Base-by-base conservation (phyloP, 2,888 invertebrate species). In the Melanchra persicariae region DNA sequence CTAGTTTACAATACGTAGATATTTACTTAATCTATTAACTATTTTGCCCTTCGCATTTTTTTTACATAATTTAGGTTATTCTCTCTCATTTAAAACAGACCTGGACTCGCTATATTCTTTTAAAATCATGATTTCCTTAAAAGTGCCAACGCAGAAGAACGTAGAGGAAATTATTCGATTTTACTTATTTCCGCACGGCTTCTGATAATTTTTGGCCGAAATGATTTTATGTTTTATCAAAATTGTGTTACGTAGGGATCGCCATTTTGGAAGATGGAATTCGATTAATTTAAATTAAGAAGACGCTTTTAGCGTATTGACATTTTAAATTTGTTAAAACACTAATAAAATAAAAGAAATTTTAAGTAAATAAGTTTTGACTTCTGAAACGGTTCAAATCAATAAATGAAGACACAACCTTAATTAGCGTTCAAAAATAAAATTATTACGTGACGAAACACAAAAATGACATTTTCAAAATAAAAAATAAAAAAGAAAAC, bases 111-210 rank as follows among this genome's bases (percentile, higher is more conserved):
- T 17, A 49, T n/a, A 34, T 45, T 52, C 47, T 37, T 57, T 43
- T 49, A 60, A 30, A 15, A 57, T 22, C 15, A 55, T 60, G 34
- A 52, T 74, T 61, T 60, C 24, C 26, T 55, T 24, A 30, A 24
- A 71, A 0, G 17, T 43, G 45, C 12, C 19, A 40, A 59, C 62
- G n/a, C 24, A 58, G 37, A 62, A 64, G 37, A 63, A 54, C 34
- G 30, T n/a, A 10, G 10, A 61, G 79, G 75, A 82, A 79, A 82
- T 81, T 75, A 79, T 40, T 63, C 57, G 19, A 72, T 75, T 75
- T 72, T 55, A 57, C 64, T 70, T 55, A 71, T 79, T 82, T 82
- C 76, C 79, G 71, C 40, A 43, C 51, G 3, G 12, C 60, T 43
- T 24, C 37, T 49, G 75, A 82, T 75, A 79, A 71, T 45, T 54